Evolutionary conservation across 1,140 invertebrate genomes (phyloP), one percentile per base, ranked within the genome.

Genomic region (Heliconius himera): DNA sequence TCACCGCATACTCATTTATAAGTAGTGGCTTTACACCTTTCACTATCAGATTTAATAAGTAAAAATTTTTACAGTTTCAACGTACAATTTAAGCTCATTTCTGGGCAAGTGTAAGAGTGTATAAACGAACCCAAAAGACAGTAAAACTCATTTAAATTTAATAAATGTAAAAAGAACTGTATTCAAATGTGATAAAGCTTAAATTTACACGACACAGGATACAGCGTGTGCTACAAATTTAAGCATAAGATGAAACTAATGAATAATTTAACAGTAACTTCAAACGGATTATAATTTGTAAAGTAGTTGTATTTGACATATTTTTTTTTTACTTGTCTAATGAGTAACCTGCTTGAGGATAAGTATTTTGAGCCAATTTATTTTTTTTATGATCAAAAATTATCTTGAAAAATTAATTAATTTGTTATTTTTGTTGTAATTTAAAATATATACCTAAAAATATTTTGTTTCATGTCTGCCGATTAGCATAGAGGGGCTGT

Each of bases 191-290:
- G 18, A 66, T 66, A 66, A 16, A 66, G 60, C 13, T 29, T 16
- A 66, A 6, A 29, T 26, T 66, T 5, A 22, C 51, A 22, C 0
- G 22, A 51, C 20, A 38, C n/a, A 76, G 66, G 26, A 66, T 6
- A 46, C 16, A 22, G 13, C 22, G 22, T 66, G 60, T 66, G 22
- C 60, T 29, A 66, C 60, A 66, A 66, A 66, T 29, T 66, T 66
- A 66, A 26, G 26, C 22, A 66, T 29, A 66, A 76, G 56, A 76
- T 76, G 74, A 70, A n/a, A 8, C 9, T 49, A 41, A 66, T 76
- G 74, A 66, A 76, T 76, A 76, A 76, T 76, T 76, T 66, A 76
- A 76, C 36, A 66, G 74, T 29, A 56, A 66, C 36, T 75, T 3
- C 18, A 36, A 60, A n/a, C 18, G 74, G 54, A 56, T 46, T 33